Conservation (phyloP, 2,888 invertebrate species). For the Scaptomyza cyrtandrae region DNA sequence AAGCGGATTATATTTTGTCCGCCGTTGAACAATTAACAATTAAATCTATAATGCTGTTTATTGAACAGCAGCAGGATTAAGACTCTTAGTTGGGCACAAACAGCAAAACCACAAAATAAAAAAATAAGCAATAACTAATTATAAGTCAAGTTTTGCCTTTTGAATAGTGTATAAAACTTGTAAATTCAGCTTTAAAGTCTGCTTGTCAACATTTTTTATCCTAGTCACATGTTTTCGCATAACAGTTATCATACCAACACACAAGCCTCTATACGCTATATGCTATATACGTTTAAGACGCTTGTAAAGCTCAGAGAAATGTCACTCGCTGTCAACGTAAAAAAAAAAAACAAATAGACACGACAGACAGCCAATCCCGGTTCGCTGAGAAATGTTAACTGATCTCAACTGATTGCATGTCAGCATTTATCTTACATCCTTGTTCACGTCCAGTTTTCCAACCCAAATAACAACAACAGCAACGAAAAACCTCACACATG, state of each 20-base stretch:
- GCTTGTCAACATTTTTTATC: conserved; percentile 14
- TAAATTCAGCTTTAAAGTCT: conserved; percentile 1
- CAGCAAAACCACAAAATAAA: neutral
- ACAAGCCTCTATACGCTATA: neutral
- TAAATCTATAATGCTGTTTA: conserved; percentile 1
- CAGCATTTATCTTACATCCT: conserved; percentile 57
- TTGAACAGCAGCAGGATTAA: neutral
- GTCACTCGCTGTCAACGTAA: conserved; percentile 72
- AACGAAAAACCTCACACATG: conserved; percentile 59
- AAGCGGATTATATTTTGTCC: neutral
- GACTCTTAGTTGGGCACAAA: too few species aligned
- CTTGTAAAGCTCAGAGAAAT: conserved; percentile 30
- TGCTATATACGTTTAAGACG: neutral
- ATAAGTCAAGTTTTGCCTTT: neutral
- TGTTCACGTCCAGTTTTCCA: conserved; percentile 27
- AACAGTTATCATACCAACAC: conserved; percentile 1
- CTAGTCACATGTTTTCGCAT: conserved; percentile 35
- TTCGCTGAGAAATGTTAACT: conserved; percentile 60
- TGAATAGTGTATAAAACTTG: neutral
- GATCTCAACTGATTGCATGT: conserved; percentile 76
- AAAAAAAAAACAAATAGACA: conserved; percentile 38
- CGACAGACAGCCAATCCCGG: conserved; percentile 60
- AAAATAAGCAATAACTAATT: neutral
- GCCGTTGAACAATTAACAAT: neutral
- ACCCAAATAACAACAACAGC: neutral